Base-by-base conservation (phyloP, 53 echinoderm and acorn worm species). In the Crossaster papposus region DNA sequence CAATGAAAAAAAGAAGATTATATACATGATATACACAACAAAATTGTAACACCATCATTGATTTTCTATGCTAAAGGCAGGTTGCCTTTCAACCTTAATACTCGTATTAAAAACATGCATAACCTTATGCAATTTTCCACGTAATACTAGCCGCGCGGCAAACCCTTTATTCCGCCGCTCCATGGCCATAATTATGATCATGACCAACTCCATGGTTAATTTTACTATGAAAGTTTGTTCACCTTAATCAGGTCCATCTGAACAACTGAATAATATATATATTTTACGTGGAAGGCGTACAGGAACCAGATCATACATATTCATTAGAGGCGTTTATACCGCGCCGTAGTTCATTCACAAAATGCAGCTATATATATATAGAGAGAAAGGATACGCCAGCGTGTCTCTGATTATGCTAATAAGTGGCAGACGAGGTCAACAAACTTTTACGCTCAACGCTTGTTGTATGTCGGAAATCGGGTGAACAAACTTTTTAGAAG, bases 191-290 rank as follows among this genome's bases (percentile, higher is more conserved):
- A 20, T 8, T 9, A 5, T 0, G 44, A 44, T 4, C 58, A 4
- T 18, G 2, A 17, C 22, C 22, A 2, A 14, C 17, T 2, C 11
- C 14, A 2, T 58, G 6, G 2, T 18, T 11, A 15, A 2, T 4
- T 58, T 58, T 0, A 58, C 15, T 58, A 15, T 68, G n/a, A 74
- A 74, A 74, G 74, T 74, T 74, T 74, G 74, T 74, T 74, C 35
- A 74, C 74, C 74, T 74, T 74, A 74, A 29, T 29, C 34, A 2
- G 34, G 35, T 12, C 35, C 9, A 44, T 74, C 35, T 2, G 29
- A 4, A 7, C 72, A 28, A 6, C 5, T 72, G 23, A 68, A 68
- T 18, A 6, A 5, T 10, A 33, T 28, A 30, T 6, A 3, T 9
- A 30, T 72, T 3, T n/a, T 33, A 72, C 34, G 34, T 14, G 18